Base-by-base conservation (phyloP, 2,797 vertebrate genomes). In the Chaunax sp. region DNA sequence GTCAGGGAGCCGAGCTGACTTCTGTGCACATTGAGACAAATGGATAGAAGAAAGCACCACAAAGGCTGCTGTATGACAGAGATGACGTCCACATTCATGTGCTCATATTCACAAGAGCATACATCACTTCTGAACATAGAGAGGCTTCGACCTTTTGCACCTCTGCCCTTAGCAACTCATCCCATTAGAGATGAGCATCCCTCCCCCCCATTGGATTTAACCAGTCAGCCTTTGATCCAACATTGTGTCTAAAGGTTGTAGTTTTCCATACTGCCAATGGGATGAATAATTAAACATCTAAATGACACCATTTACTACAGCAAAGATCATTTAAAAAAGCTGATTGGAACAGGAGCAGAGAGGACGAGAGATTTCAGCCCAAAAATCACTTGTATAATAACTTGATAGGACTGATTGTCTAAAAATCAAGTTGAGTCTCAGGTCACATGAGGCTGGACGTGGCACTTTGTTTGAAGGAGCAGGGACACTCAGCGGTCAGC, bases 401-500 rank as follows among this genome's bases (percentile, higher is more conserved):
- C 6, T 69, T n/a, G 5, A 44, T 46, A 23, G 64, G 37, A 37
- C 11, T 10, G 7, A 60, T 54, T 69, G 25, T 57, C 10, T 18
- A 8, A 23, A 64, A 72, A 63, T 58, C 23, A 11, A 46, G 62
- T 74, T 57, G 37, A 26, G 51, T 18, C 5, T 52, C 1, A 1
- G 64, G 64, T 69, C 78, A 80, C 72, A 63, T 50, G 75, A 71
- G 53, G 69, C 43, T 52, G 68, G 75, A 57, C 10, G 38, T 69
- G 41, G 50, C 40, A 14, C 11, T 56, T 22, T 3, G 58, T 33
- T 26, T 64, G 69, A 45, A 40, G 60, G 55, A 47, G 40, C 33
- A 8, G 81, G 86, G 86, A 89, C 88, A 82, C 55, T 26, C 77
- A 35, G 88, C 86, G 90, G 84, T 88, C 89, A 86, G 68, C 80